Evolutionary conservation across 2,113 vertebrate genomes (phyloP).

Genomic region (Tilapia sparmanii): DNA sequence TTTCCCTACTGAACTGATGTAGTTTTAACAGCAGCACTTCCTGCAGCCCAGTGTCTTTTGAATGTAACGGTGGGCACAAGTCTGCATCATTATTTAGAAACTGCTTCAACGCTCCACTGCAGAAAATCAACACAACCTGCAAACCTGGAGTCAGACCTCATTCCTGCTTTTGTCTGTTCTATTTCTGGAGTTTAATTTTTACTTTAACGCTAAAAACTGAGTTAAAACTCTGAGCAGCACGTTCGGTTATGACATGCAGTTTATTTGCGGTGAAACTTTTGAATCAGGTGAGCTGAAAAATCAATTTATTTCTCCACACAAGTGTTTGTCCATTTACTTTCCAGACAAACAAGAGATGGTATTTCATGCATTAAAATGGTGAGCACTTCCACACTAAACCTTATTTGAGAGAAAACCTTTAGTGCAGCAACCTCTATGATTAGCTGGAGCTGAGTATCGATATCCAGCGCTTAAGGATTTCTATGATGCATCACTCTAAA

Average conservation of each 20-base stretch:
- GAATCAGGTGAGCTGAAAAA: not conserved
- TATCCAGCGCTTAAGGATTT: fast-evolving
- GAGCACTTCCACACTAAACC: not conserved
- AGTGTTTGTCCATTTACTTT: not conserved
- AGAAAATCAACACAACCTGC: not conserved
- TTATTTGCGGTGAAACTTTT: not conserved
- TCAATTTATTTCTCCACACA: not conserved
- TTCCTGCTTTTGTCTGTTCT: not conserved
- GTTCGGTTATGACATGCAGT: not conserved
- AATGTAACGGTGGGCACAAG: not conserved
- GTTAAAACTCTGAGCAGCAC: not conserved
- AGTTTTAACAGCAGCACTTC: not conserved
- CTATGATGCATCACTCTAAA: fast-evolving
- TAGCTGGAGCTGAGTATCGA: not conserved
- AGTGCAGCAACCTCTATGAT: fast-evolving
- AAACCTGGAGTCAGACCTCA: not conserved
- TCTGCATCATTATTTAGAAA: not conserved
- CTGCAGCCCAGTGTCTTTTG: not conserved
- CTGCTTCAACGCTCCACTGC: not conserved
- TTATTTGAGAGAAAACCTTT: not conserved
- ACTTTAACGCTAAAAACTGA: not conserved
- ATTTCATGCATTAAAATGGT: not conserved
- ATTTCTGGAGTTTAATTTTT: not conserved
- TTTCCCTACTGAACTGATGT: fast-evolving
- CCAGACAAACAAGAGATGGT: not conserved